Evolutionary conservation across 2,888 invertebrate genomes (phyloP), one percentile per base, ranked within the genome.

Genomic region (Sycophila texana): DNA sequence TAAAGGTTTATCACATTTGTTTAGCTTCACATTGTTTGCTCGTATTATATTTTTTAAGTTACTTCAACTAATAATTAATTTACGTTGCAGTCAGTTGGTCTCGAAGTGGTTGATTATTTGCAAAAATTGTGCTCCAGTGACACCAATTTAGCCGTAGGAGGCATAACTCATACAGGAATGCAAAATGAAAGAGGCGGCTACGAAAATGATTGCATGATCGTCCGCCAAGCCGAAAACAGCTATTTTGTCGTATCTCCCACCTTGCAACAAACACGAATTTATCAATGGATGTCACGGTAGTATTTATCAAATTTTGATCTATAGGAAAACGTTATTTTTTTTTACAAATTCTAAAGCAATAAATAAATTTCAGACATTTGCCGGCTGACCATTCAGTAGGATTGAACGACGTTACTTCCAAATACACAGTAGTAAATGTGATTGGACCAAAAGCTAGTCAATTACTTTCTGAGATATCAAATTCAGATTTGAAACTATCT

Each of bases 201-300:
- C 86, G 95, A 95, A 89, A 95, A 95, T 87, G 95, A 95, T 86
- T 95, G 95, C 86, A 93, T 94, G 91, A 89, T 95, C n/a, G 93
- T 94, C 1, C 91, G 94, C 47, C 91, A 93, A 84, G 90, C 91
- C 2, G 91, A 93, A 80, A 94, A 93, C 85, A 94, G 94, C 84
- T 95, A 92, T 86, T 94, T 95, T 87, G 94, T 96, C 93, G 94
- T 96, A n/a, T 95, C 95, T 0, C 95, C 95, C 2, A 95, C 95
- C 2, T 94, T 94, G 79, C 95, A 95, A 87, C 95, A 96, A 91
- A 95, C 95, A 0, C 91, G 95, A 22, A 93, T 94, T 60, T 93
- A 92, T 84, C 93, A 94, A 83, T 95, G 95, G 95, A 93, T 96
- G 91, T 91, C 90, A 7, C 88, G 85, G 87, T 88, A 84, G 82